Evolutionary conservation across 2,797 vertebrate species (phyloP).

Genomic region (Macropus fuliginosus): DNA sequence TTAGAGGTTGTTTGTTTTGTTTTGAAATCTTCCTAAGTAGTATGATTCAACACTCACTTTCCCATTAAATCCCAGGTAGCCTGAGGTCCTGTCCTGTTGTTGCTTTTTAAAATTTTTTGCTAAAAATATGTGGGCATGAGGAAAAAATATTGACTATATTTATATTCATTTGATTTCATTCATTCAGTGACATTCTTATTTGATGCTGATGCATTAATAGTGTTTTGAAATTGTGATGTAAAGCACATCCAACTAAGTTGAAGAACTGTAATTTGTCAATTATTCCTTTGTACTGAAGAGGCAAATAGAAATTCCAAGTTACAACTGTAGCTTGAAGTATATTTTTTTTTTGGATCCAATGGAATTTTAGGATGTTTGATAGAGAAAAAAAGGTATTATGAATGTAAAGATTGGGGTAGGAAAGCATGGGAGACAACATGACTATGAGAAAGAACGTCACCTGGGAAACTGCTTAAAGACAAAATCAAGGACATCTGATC

Average conservation of each 20-base stretch:
- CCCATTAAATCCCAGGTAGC: constrained; percentile 3
- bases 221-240: neutral
- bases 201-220: neutral
- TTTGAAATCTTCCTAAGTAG: neutral
- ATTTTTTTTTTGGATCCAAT: neutral
- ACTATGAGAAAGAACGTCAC: neutral
- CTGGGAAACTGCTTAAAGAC: neutral
- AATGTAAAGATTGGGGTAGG: neutral
- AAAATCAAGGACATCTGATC: neutral
- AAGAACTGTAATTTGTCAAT: neutral
- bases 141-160: constrained; percentile 6
- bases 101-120: neutral
- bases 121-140: constrained; percentile 26
- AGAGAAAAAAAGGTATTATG: neutral
- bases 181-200: neutral
- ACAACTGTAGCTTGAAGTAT: neutral
- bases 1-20: neutral
- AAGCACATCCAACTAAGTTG: neutral
- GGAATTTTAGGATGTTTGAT: neutral
- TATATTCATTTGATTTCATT: neutral
- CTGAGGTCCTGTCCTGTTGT: neutral
- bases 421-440: neutral
- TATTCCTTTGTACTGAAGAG: constrained; percentile 1
- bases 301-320: neutral
- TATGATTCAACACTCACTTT: constrained; percentile 21